Conservation (phyloP, 2,888 invertebrate genomes). For the Pomacea canaliculata region DNA sequence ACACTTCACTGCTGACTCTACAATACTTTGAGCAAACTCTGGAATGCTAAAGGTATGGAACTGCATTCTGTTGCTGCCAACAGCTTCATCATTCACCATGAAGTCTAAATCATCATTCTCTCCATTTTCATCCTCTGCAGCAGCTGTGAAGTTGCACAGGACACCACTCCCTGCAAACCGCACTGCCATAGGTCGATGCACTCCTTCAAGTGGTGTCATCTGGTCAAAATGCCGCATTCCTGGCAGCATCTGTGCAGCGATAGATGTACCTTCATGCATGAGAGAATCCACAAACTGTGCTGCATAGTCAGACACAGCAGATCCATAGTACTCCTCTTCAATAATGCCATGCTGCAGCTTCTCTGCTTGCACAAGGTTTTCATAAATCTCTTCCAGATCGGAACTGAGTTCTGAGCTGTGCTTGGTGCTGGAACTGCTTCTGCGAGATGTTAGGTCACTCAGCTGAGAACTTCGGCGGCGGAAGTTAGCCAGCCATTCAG, state of each 20-base stretch:
- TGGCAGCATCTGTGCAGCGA: slow-evolving; percentile 42
- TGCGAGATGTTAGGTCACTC: slow-evolving; percentile 61
- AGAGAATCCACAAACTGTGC: slow-evolving; percentile 39
- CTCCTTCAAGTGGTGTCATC: slow-evolving; percentile 31
- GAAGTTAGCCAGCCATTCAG: slow-evolving; percentile 55
- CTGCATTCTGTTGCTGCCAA: background rate
- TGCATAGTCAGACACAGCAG: slow-evolving; percentile 53
- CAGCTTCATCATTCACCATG: background rate
- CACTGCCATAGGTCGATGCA: slow-evolving; percentile 34
- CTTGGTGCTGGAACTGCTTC: slow-evolving; percentile 71
- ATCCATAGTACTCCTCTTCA: slow-evolving; percentile 46
- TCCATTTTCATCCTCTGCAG: background rate
- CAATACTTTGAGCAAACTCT: slow-evolving; percentile 11
- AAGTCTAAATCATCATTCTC: too few species aligned
- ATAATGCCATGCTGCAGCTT: slow-evolving; percentile 56
- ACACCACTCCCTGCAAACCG: background rate
- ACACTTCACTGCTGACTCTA: slow-evolving; percentile 5
- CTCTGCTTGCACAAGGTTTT: slow-evolving; percentile 43
- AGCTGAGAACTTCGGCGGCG: slow-evolving; percentile 63
- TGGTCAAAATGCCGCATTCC: slow-evolving; percentile 43
- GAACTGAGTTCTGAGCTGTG: slow-evolving; percentile 65
- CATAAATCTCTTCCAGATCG: slow-evolving; percentile 64
- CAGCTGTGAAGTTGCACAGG: background rate
- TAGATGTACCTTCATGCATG: slow-evolving; percentile 50
- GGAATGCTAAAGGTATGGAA: background rate